A percentile compares a stretch with the other conserved stretches of the same genome.
Evolutionary conservation across 2,888 invertebrate species (phyloP).

Genomic region (Mamestra brassicae): DNA sequence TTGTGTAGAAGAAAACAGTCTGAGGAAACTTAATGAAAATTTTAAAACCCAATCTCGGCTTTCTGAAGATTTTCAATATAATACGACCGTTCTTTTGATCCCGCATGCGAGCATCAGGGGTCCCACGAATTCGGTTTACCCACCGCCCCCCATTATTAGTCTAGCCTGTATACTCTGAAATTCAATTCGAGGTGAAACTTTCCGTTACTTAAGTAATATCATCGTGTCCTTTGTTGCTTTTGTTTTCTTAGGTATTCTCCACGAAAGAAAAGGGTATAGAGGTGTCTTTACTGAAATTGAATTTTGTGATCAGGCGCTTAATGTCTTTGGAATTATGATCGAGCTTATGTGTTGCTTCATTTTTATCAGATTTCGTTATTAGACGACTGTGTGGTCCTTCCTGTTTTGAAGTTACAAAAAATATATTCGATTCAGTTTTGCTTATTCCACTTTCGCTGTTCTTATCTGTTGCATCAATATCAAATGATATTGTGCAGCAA

Average conservation of each 20-base stretch:
- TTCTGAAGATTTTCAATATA: slow-evolving; percentile 69
- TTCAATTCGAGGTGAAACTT: slow-evolving; percentile 72
- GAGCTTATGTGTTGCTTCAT: slow-evolving; percentile 26
- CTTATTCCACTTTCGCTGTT: neutral
- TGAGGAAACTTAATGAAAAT: slow-evolving; percentile 66
- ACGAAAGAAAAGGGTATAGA: slow-evolving; percentile 48
- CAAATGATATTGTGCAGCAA: neutral
- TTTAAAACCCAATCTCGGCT: slow-evolving; percentile 66
- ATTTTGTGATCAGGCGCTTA: slow-evolving; percentile 53
- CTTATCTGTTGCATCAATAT: neutral
- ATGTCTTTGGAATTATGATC: slow-evolving; percentile 47
- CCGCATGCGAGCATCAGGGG: slow-evolving; percentile 64
- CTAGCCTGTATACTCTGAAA: slow-evolving; percentile 69
- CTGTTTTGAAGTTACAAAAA: neutral
- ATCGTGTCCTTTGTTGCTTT: slow-evolving; percentile 67
- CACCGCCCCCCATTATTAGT: slow-evolving; percentile 69
- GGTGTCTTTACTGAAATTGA: slow-evolving; percentile 55
- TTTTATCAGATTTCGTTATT: slow-evolving; percentile 26
- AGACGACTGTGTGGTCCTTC: neutral
- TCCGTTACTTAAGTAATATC: slow-evolving; percentile 64
- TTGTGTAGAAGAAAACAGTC: slow-evolving; percentile 50
- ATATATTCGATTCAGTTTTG: neutral
- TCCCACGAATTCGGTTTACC: slow-evolving; percentile 61
- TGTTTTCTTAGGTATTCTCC: slow-evolving; percentile 60
- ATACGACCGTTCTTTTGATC: slow-evolving; percentile 68